A percentile compares a stretch with the other conserved stretches of the same genome.
Conservation (phyloP, 2,113 vertebrate genomes). For the Lota lota region DNA sequence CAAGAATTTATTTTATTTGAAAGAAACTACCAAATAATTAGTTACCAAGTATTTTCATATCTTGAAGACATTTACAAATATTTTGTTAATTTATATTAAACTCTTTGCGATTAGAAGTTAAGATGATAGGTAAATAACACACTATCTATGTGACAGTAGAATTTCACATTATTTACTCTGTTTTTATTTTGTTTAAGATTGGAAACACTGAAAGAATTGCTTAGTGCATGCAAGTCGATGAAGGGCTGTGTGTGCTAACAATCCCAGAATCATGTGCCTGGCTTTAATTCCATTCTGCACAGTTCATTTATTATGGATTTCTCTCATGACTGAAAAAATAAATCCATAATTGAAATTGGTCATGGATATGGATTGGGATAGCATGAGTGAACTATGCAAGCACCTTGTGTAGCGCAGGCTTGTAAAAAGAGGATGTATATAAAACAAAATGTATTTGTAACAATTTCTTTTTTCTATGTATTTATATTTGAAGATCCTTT, state of each 20-base stretch:
- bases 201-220: slow-evolving; percentile 9
- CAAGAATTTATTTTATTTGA: not conserved
- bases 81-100: not conserved
- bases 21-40: not conserved
- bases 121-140: not conserved
- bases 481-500: slow-evolving; percentile 51
- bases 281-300: slow-evolving; percentile 46
- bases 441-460: slow-evolving; percentile 53
- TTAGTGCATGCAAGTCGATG: slow-evolving; percentile 10
- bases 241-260: slow-evolving; percentile 28
- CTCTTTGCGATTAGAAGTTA: not conserved
- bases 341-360: slow-evolving; percentile 45
- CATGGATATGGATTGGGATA: slow-evolving; percentile 37
- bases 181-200: slow-evolving; percentile 7
- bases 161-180: not conserved
- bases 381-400: slow-evolving; percentile 39
- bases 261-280: slow-evolving; percentile 64
- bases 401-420: slow-evolving; percentile 45
- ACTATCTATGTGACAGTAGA: not conserved
- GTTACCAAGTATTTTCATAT: not conserved
- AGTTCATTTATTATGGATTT: slow-evolving; percentile 24
- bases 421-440: slow-evolving; percentile 41
- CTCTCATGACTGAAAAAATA: not conserved
- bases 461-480: slow-evolving; percentile 54
- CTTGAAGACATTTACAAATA: not conserved